phyloP scores from a whole-genome alignment of 2,888 invertebrate species.

The Scaeva pyrastri region DNA sequence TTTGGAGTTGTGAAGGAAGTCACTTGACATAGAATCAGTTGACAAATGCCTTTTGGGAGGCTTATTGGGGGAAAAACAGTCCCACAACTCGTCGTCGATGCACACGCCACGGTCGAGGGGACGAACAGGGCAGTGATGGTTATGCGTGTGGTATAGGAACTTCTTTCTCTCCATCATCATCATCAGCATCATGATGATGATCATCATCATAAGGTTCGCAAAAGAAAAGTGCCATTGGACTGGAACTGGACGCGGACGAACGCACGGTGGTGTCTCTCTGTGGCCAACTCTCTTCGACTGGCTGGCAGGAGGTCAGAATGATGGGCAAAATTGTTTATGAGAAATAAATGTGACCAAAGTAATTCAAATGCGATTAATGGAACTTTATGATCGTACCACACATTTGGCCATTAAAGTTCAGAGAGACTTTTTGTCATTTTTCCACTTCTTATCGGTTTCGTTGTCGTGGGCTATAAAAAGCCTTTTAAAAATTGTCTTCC shows the following conservation, averaged over 20 bases:
- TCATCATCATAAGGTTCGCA: conserved; percentile 6
- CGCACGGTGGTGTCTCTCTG: not conserved
- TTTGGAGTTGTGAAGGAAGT: conserved; percentile 59
- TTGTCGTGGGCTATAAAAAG: conserved; percentile 74
- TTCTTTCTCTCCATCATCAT: conserved; percentile 20
- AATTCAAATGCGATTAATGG: conserved; percentile 83
- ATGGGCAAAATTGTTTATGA: conserved; percentile 73
- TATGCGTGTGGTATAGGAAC: conserved; percentile 48
- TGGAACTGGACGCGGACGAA: not conserved
- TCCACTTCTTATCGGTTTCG: conserved; percentile 70
- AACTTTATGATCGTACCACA: conserved; percentile 78
- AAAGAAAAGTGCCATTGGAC: too few relatives aligned
- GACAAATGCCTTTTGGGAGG: conserved; percentile 74
- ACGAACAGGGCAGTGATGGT: not conserved
- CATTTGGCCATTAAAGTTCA: conserved; percentile 68
- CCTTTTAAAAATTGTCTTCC: conserved; percentile 75
- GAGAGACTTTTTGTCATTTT: conserved; percentile 73
- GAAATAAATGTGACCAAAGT: conserved; percentile 79
- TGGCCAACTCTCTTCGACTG: not conserved
- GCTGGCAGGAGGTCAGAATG: conserved; percentile 42
- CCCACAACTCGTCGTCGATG: conserved; percentile 52
- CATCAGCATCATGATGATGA: too few relatives aligned
- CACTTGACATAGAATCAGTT: conserved; percentile 74
- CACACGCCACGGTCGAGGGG: conserved; percentile 16
- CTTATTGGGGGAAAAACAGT: conserved; percentile 68